Evolutionary conservation across 2,113 vertebrate genomes (phyloP).

Genomic region (Dolichallabes microphthalmus): DNA sequence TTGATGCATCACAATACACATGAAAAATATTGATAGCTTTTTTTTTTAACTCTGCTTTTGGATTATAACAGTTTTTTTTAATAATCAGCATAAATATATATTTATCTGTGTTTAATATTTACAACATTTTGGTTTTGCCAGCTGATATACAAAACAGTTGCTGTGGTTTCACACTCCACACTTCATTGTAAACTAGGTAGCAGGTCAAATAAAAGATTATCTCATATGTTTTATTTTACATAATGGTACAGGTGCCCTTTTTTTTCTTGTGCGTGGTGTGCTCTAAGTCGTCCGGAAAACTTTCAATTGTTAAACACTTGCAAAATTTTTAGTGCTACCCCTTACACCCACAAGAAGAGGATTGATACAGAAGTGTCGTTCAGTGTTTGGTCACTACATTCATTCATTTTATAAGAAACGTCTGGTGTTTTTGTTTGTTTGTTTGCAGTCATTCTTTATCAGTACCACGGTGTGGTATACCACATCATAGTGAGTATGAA

Average conservation of each 20-base stretch:
- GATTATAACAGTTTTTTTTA: constrained; percentile 49
- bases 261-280: neutral
- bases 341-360: constrained; percentile 6
- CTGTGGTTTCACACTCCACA: constrained; percentile 40
- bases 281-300: neutral
- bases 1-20: constrained; percentile 44
- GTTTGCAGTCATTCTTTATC: constrained; percentile 45
- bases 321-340: constrained; percentile 24
- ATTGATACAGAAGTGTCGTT: constrained; percentile 40
- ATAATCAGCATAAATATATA: constrained; percentile 72
- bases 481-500: constrained; percentile 53
- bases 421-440: constrained; percentile 49
- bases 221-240: constrained; percentile 7
- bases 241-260: constrained; percentile 20
- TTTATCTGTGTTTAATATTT: constrained; percentile 66
- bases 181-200: constrained; percentile 45
- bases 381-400: constrained; percentile 72
- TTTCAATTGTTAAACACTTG: neutral
- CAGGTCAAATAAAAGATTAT: constrained; percentile 36
- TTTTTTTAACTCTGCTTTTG: constrained; percentile 28
- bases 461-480: constrained; percentile 57
- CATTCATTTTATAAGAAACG: constrained; percentile 55
- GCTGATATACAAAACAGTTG: constrained; percentile 65
- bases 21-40: constrained; percentile 22
- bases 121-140: constrained; percentile 75